Evolutionary conservation across 2,113 vertebrate genomes (phyloP), one percentile per base, ranked within the genome.

Genomic region (Catharus bicknelli): DNA sequence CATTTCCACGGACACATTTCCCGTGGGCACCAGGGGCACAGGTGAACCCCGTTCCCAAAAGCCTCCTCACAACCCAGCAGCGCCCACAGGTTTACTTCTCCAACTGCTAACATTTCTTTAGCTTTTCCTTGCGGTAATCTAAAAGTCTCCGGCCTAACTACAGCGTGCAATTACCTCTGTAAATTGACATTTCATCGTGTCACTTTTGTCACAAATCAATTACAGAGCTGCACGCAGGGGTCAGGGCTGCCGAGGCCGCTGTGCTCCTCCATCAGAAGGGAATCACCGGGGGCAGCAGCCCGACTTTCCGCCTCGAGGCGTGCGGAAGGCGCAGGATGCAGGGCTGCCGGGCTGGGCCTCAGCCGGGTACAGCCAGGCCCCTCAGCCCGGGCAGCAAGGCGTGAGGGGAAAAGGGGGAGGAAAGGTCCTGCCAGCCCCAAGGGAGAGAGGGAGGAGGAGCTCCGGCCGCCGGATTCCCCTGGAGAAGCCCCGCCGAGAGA

Each of bases 281-380:
- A 47, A 18, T 11, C 5, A 26, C 17, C 10, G 5, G 18, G 50
- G 22, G 23, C 32, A 82, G 36, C 7, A 50, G 5, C 23, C 1
- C 0, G 3, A 20, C 26, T 50, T 32, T 53, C 25, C 23, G 1
- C 10, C 30, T 25, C 0, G 8, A 10, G 0, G 10, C 6, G 29
- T 0, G 11, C 6, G 16, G 0, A 2, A 27, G 17, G 7, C 1
- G 3, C 51, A 5, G n/a, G 8, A 8, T 3, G 30, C 34, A 1
- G 11, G 1, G 2, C 13, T 7, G 54, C 2, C 1, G 0, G 16
- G 48, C 47, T 16, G 1, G 2, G 22, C 4, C 47, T 5, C 25
- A 57, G 57, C 30, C 10, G 4, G 19, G 10, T 18, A 26, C 53
- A 8, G 32, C 13, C 25, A 5, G 42, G 30, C 4, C 25, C 23